These are phyloP conservation scores for Corvus moneduloides DNA, from an alignment of 2,113 vertebrate species.

Conservation along the genomic window DNA sequence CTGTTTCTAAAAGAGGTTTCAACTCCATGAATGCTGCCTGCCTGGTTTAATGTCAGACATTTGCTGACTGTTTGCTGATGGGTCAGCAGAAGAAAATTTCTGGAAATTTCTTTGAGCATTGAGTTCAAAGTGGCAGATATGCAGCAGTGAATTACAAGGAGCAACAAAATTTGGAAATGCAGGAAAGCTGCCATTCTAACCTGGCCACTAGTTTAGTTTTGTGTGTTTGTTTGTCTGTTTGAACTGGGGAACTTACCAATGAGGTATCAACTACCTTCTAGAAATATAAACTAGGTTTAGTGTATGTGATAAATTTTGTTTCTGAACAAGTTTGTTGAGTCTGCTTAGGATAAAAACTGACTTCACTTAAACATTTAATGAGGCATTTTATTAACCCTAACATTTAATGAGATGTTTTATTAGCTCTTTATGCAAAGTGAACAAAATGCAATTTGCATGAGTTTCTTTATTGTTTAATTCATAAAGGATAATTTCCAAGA, in stretches of 20 bases:
- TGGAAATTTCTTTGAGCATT: not conserved
- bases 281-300: not conserved
- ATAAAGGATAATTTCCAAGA: not conserved
- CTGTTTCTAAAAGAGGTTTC: not conserved
- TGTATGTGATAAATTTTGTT: not conserved
- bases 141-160: not conserved
- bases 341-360: not conserved
- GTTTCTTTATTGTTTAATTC: not conserved
- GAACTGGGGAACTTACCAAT: not conserved
- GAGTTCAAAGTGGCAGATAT: not conserved
- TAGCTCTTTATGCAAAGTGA: not conserved
- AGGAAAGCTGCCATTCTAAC: not conserved
- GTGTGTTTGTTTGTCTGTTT: not conserved
- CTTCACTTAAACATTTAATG: not conserved
- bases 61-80: not conserved
- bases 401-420: conserved; percentile 10
- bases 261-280: not conserved
- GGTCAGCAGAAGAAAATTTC: not conserved
- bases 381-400: not conserved
- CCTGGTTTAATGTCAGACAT: not conserved
- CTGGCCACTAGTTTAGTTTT: not conserved
- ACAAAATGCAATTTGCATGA: not conserved
- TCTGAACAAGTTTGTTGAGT: not conserved
- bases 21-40: not conserved
- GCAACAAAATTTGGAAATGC: not conserved